A percentile compares a stretch with the other conserved stretches of the same genome.
These are phyloP conservation scores for Acanthurus leucopareius DNA, from an alignment of 2,797 vertebrate species.

Conservation along the genomic window DNA sequence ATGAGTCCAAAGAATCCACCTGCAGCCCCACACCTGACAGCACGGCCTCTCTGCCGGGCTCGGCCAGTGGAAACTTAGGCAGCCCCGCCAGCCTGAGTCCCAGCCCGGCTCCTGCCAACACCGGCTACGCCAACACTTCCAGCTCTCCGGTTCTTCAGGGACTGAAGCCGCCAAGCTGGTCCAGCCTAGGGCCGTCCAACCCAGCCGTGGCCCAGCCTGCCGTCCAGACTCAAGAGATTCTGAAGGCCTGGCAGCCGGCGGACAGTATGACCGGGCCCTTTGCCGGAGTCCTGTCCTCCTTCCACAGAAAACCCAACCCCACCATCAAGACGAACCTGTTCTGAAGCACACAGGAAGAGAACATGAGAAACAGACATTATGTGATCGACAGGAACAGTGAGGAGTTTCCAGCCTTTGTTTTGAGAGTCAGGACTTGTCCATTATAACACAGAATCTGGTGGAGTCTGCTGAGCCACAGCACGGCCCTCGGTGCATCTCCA, in stretches of 20 bases:
- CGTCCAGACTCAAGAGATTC: slow-evolving; percentile 90
- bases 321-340: slow-evolving; percentile 94
- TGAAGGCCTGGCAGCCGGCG: slow-evolving; percentile 95
- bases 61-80: slow-evolving; percentile 85
- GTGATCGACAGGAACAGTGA: slow-evolving; percentile 43
- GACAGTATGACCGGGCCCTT: slow-evolving; percentile 95
- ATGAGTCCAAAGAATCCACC: slow-evolving; percentile 96
- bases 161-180: slow-evolving; percentile 91
- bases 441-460: slow-evolving; percentile 41
- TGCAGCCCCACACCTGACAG: slow-evolving; percentile 97
- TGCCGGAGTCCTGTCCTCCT: slow-evolving; percentile 94
- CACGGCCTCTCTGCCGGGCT: slow-evolving; percentile 92
- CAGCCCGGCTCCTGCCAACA: slow-evolving; percentile 85
- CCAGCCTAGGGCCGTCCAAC: slow-evolving; percentile 87
- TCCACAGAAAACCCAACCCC: slow-evolving; percentile 93
- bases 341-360: slow-evolving; percentile 82
- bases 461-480: slow-evolving; percentile 48
- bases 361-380: slow-evolving; percentile 33
- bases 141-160: slow-evolving; percentile 88
- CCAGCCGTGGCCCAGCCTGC: slow-evolving; percentile 82
- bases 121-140: slow-evolving; percentile 83
- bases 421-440: slow-evolving; percentile 50
- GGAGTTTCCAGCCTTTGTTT: slow-evolving; percentile 52
- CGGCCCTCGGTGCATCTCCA: slow-evolving; percentile 33
- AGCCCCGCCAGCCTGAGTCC: slow-evolving; percentile 93